phyloP scores from a whole-genome alignment of 2,113 vertebrate genomes.

The Cisticola juncidis region DNA sequence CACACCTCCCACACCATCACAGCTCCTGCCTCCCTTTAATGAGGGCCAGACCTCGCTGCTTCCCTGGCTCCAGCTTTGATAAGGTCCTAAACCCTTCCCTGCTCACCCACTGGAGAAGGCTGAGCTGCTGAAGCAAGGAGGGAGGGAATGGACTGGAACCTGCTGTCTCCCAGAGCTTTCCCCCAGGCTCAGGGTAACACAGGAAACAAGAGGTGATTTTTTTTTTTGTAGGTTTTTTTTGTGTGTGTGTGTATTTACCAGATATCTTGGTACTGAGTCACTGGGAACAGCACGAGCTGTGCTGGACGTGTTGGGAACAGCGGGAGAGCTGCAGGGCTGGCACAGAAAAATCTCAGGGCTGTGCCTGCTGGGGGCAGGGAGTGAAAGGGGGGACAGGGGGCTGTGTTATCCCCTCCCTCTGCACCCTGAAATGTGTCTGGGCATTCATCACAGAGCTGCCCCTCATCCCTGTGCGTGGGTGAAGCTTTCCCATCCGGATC shows the following conservation, averaged over 20 bases:
- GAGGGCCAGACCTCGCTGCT: neutral
- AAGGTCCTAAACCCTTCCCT: neutral
- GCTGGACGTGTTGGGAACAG: neutral
- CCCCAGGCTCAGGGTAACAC: neutral
- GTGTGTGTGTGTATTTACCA: neutral
- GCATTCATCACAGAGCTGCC: neutral
- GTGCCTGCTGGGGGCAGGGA: neutral
- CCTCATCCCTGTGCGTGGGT: neutral
- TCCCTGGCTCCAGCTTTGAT: neutral
- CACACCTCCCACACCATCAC: neutral
- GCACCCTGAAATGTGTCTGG: neutral
- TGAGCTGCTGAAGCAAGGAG: neutral
- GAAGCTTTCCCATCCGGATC: neutral
- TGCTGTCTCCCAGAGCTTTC: neutral
- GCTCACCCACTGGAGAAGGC: neutral
- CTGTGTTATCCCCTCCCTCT: neutral
- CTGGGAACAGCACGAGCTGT: neutral
- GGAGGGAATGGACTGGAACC: neutral
- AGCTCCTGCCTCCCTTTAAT: neutral
- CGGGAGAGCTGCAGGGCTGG: neutral
- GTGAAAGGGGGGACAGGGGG: fast-evolving
- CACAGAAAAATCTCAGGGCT: neutral
- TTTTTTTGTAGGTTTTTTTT: too few relatives aligned
- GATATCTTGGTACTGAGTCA: neutral
- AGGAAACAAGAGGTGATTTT: neutral